Base-by-base conservation (phyloP, 2,888 invertebrate genomes). In the Xestia sexstrigata region DNA sequence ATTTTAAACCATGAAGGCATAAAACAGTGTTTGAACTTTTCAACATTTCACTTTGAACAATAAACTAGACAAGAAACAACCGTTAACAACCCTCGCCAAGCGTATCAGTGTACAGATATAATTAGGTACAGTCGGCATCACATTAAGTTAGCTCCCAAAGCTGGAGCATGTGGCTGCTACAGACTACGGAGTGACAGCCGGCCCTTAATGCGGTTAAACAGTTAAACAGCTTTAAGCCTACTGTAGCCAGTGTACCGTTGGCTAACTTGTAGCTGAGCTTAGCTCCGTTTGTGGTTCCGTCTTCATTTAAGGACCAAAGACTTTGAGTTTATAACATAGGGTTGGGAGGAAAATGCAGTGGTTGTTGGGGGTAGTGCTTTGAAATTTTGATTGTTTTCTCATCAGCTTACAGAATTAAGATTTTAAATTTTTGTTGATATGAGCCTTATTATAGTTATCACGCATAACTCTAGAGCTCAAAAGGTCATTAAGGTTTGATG, bases 121-220 rank as follows among this genome's bases (percentile, higher is more conserved):
- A 74, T 79, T 80, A 86, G 81, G 79, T 74, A 82, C 83, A 82
- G 79, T 83, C 62, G 74, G 80, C 78, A 78, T 83, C 82, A 88
- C 82, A 82, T 86, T 83, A 83, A 87, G 79, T 86, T 86, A 78
- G 76, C 74, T 73, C 63, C 73, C 66, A 70, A 71, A 79, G 79
- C 80, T 73, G 74, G 70, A 76, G 47, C 45, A 75, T 78, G 76
- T 66, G 86, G 80, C 83, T 84, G 79, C 70, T 69, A 69, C 79
- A 76, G 65, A 65, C 65, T 65, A 42, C 65, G 17, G 88, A 86
- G 69, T 85, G 89, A 87, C 89, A 80, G 82, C 74, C 70, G 20
- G 81, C 87, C 88, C 88, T 88, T 88, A 87, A 80, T 84, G 88
- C 72, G 87, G 88, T 88, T 88, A 86, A 87, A 86, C 83, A 88